phyloP scores from a whole-genome alignment of 2,113 vertebrate species.

The Prietella phreatophila region DNA sequence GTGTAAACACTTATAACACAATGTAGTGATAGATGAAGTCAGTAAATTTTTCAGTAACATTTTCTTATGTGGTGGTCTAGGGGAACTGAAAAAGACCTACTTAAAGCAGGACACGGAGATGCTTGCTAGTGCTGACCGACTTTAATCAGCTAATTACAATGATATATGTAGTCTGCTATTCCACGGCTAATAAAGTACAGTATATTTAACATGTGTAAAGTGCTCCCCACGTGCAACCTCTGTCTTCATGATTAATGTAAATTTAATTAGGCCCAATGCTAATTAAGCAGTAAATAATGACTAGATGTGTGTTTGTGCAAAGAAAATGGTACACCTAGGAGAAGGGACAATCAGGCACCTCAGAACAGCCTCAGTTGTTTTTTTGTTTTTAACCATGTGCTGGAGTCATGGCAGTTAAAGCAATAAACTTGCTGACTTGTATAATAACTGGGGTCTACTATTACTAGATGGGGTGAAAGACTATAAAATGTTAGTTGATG shows the following conservation, averaged over 20 bases:
- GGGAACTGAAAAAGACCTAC: neutral
- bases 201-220: slow-evolving; percentile 74
- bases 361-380: slow-evolving; percentile 58
- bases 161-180: slow-evolving; percentile 66
- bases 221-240: slow-evolving; percentile 66
- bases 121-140: slow-evolving; percentile 48
- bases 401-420: neutral
- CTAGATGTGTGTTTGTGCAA: slow-evolving; percentile 71
- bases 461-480: neutral
- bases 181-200: slow-evolving; percentile 70
- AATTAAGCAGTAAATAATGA: slow-evolving; percentile 79
- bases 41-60: neutral
- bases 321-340: slow-evolving; percentile 68
- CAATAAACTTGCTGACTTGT: neutral
- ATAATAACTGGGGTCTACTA: neutral
- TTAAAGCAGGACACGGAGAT: slow-evolving; percentile 27
- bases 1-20: neutral
- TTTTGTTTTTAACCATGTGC: neutral
- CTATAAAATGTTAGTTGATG: neutral
- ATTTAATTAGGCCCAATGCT: slow-evolving; percentile 72
- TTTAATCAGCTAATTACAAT: slow-evolving; percentile 67
- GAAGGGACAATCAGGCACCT: slow-evolving; percentile 54
- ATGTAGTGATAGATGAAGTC: neutral
- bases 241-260: slow-evolving; percentile 76
- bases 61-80: neutral